phyloP scores from a whole-genome alignment of 2,888 invertebrate genomes.

The Teleiodes luculella region DNA sequence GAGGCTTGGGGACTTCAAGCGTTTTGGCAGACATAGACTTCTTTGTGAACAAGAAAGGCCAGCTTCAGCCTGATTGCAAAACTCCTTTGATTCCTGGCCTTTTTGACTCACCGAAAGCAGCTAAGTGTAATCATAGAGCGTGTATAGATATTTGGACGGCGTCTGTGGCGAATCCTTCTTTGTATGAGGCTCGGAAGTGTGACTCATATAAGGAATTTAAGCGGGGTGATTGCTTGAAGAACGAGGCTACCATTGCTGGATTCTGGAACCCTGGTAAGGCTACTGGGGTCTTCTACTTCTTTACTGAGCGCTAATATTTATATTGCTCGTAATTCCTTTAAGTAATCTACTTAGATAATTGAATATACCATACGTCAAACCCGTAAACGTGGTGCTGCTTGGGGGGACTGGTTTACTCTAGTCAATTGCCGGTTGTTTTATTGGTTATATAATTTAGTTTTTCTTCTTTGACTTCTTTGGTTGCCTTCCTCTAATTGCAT shows the following conservation, averaged over 20 bases:
- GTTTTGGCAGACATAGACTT: slow-evolving; percentile 78
- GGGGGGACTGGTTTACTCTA: no score
- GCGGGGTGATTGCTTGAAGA: slow-evolving; percentile 42
- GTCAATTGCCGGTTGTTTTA: no score
- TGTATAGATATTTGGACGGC: slow-evolving; percentile 60
- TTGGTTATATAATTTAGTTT: no score
- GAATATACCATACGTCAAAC: no score
- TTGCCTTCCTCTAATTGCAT: no score
- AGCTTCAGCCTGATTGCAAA: slow-evolving; percentile 75
- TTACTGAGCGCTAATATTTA: slow-evolving; percentile 36
- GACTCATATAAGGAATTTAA: slow-evolving; percentile 53
- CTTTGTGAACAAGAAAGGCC: slow-evolving; percentile 79
- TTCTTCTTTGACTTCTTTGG: no score
- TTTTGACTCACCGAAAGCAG: slow-evolving; percentile 58
- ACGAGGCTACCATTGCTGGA: slow-evolving; percentile 53
- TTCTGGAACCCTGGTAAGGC: slow-evolving; percentile 63
- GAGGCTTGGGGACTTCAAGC: slow-evolving; percentile 67
- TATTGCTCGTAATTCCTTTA: no score
- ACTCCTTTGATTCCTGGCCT: slow-evolving; percentile 56
- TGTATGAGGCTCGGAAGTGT: slow-evolving; percentile 57
- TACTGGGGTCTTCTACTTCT: slow-evolving; percentile 60
- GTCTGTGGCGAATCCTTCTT: slow-evolving; percentile 48
- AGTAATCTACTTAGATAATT: no score
- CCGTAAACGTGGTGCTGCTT: no score
- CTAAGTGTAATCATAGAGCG: slow-evolving; percentile 60